A percentile compares a stretch with the other conserved stretches of the same genome.
These are phyloP conservation scores for Saturnia pavonia DNA, from an alignment of 2,888 invertebrate species.

Conservation along the genomic window DNA sequence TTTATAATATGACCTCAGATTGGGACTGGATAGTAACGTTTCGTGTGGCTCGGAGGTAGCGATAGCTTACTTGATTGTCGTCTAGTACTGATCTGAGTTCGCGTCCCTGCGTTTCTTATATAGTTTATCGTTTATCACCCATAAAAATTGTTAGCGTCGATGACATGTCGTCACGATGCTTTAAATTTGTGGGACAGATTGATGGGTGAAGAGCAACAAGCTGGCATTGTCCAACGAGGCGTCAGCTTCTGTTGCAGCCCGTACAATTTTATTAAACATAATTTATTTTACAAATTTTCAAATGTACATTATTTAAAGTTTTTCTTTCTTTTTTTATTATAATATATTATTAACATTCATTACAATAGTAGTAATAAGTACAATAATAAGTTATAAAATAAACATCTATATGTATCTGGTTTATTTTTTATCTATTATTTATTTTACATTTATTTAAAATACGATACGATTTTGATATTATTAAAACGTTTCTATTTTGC, in stretches of 20 bases:
- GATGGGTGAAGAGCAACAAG: slow-evolving; percentile 77
- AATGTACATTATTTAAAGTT: neutral
- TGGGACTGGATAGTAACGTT: neutral
- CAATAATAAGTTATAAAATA: too few species aligned
- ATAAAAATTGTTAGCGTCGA: slow-evolving; percentile 47
- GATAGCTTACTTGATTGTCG: neutral
- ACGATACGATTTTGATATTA: too few species aligned
- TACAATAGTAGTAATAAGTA: too few species aligned
- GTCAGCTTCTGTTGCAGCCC: slow-evolving; percentile 76
- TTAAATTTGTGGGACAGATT: slow-evolving; percentile 60
- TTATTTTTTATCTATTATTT: too few species aligned
- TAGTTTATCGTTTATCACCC: slow-evolving; percentile 39
- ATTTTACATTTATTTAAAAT: too few species aligned
- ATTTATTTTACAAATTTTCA: neutral
- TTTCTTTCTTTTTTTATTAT: neutral
- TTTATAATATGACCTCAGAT: slow-evolving; percentile 11
- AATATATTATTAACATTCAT: neutral
- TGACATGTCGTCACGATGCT: slow-evolving; percentile 48
- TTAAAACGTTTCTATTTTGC: too few species aligned
- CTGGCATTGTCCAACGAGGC: slow-evolving; percentile 65
- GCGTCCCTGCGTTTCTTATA: slow-evolving; percentile 22
- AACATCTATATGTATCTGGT: too few species aligned
- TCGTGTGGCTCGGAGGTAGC: slow-evolving; percentile 32
- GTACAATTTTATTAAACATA: slow-evolving; percentile 43
- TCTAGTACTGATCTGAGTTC: slow-evolving; percentile 33